Evolutionary conservation across 2,888 invertebrate species (phyloP).

Genomic region (Sesamia inferens): DNA sequence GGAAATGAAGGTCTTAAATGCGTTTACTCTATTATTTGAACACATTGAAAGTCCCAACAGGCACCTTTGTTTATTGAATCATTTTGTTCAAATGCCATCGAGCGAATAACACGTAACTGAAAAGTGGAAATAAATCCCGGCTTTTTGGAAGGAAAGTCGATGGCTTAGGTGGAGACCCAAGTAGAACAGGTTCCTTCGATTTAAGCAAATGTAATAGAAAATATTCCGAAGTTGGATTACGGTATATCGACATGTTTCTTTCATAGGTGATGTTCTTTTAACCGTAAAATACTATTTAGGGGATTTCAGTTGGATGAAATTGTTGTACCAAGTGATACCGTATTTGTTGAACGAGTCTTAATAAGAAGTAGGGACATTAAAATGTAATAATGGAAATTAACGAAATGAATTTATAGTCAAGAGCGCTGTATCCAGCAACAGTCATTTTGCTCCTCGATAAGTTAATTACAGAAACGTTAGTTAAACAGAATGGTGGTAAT

Average conservation of each 20-base stretch:
- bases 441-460: slow-evolving; percentile 2
- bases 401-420: slow-evolving; percentile 11
- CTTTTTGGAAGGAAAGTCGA: slow-evolving; percentile 59
- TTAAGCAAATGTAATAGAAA: slow-evolving; percentile 60
- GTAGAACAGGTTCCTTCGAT: slow-evolving; percentile 53
- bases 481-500: background rate
- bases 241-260: background rate
- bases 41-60: slow-evolving; percentile 30
- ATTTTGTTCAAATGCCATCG: slow-evolving; percentile 66
- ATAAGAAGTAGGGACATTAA: background rate
- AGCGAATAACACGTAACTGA: slow-evolving; percentile 71
- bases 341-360: slow-evolving; percentile 4
- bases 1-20: slow-evolving; percentile 7
- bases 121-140: slow-evolving; percentile 78
- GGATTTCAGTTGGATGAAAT: background rate
- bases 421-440: background rate
- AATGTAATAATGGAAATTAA: slow-evolving; percentile 1
- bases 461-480: slow-evolving; percentile 5
- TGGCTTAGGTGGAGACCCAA: slow-evolving; percentile 50
- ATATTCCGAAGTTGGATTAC: slow-evolving; percentile 37
- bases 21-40: slow-evolving; percentile 46
- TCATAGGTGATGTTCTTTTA: background rate
- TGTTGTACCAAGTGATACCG: no score
- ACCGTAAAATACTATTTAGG: background rate
- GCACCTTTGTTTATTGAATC: slow-evolving; percentile 58